Base-by-base conservation (phyloP, 2,113 vertebrate species). In the Lepisosteus osseus region DNA sequence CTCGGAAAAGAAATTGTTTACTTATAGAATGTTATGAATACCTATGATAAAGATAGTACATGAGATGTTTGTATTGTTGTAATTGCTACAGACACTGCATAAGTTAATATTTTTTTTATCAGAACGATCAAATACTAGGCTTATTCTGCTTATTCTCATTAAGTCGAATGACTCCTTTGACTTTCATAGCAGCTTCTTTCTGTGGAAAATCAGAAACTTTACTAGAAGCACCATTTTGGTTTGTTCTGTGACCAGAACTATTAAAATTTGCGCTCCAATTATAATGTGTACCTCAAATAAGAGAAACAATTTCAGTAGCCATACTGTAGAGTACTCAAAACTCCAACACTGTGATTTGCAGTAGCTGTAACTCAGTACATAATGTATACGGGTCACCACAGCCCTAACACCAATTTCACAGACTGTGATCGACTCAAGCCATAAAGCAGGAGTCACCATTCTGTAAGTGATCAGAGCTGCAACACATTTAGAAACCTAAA, bases 331-430 rank as follows among this genome's bases (percentile, higher is more conserved):
- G 17, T 41, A 43, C 7, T 42, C n/a, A 40, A 56, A 7, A 2
- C 54, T 40, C 11, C 54, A 6, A n/a, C 3, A 7, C 6, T 7
- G 13, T 55, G 45, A 54, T 7, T 40, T 73, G 44, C 64, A 61
- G 12, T 4, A 47, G 42, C 54, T 7, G 7, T 12, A 56, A 15
- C 55, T 80, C 29, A 68, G 75, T 74, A 40, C 61, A 7, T 61
- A 63, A 42, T 15, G 44, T 9, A 29, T 56, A 29, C 54, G 15
- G 15, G n/a, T 51, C 41, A 29, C 29, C 40, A 8, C 63, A 43
- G 62, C 9, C 57, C n/a, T 51, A 72, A 0, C 6, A 62, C 61
- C 64, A 62, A 57, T 65, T 67, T 40, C 29, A 41, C 15, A 17
- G 17, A 65, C 64, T 67, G 55, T 40, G 4, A 54, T 29, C 56